Evolutionary conservation across 1,140 invertebrate species (phyloP).

Genomic region (Asobara japonica): DNA sequence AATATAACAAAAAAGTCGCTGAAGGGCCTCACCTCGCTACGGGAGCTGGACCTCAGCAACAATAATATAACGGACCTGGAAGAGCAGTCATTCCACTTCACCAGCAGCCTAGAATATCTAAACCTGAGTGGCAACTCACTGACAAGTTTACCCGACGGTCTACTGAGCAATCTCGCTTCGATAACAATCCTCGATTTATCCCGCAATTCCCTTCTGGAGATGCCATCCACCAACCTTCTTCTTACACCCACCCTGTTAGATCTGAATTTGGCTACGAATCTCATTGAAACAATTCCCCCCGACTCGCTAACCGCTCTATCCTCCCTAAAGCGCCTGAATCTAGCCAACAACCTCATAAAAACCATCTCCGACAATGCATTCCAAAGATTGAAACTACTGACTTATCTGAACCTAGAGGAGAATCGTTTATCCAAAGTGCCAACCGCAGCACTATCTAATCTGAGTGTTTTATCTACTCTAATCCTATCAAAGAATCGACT

Average conservation of each 20-base stretch:
- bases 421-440: slow-evolving; percentile 84
- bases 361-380: slow-evolving; percentile 75
- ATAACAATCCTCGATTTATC: slow-evolving; percentile 76
- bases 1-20: slow-evolving; percentile 79
- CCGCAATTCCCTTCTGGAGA: slow-evolving; percentile 80
- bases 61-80: slow-evolving; percentile 82
- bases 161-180: slow-evolving; percentile 76
- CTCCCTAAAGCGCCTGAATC: slow-evolving; percentile 72
- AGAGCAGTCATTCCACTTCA: slow-evolving; percentile 75
- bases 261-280: slow-evolving; percentile 77
- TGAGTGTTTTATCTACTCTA: slow-evolving; percentile 77
- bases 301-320: slow-evolving; percentile 75
- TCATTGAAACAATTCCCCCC: slow-evolving; percentile 75
- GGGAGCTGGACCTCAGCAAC: slow-evolving; percentile 76
- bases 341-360: slow-evolving; percentile 79
- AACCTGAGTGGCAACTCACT: slow-evolving; percentile 81
- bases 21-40: slow-evolving; percentile 75
- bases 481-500: slow-evolving; percentile 82
- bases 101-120: slow-evolving; percentile 76
- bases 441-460: slow-evolving; percentile 77
- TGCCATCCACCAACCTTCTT: slow-evolving; percentile 75
- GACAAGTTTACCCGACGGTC: slow-evolving; percentile 74
- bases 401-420: slow-evolving; percentile 80
- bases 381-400: slow-evolving; percentile 74
- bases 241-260: slow-evolving; percentile 73